Evolutionary conservation across 2,797 vertebrate species (phyloP).

Genomic region (Melanotaenia pygmaea): DNA sequence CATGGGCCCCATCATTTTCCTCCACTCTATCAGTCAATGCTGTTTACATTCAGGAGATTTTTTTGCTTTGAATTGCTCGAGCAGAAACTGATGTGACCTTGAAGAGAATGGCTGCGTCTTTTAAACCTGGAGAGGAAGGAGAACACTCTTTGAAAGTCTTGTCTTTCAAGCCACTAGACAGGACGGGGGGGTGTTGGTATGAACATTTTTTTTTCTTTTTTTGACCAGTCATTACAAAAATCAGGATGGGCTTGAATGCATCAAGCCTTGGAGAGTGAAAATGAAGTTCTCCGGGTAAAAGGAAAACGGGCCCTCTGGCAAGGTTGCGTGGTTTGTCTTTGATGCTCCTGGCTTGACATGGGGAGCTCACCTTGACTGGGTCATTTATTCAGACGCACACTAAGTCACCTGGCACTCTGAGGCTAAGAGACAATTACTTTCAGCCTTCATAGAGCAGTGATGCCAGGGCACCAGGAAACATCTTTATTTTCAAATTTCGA

Average conservation of each 20-base stretch:
- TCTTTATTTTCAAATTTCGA: constrained; percentile 42
- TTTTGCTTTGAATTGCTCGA: constrained; percentile 60
- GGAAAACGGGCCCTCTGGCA: constrained; percentile 61
- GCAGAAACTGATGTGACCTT: constrained; percentile 72
- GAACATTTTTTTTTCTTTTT: constrained; percentile 45
- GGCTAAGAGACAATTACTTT: constrained; percentile 54
- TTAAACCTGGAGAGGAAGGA: constrained; percentile 59
- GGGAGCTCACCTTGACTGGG: constrained; percentile 75
- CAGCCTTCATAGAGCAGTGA: constrained; percentile 65
- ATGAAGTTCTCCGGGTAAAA: constrained; percentile 70
- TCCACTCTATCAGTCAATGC: constrained; percentile 58
- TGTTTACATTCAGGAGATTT: constrained; percentile 67
- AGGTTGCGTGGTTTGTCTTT: constrained; percentile 73
- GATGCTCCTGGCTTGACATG: constrained; percentile 64
- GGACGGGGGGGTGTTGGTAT: constrained; percentile 51
- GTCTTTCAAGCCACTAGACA: constrained; percentile 70
- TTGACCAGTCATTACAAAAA: constrained; percentile 66
- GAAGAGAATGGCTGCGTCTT: constrained; percentile 51
- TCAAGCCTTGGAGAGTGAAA: constrained; percentile 61
- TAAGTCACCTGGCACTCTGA: constrained; percentile 56
- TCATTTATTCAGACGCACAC: constrained; percentile 74
- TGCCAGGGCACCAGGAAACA: constrained; percentile 39
- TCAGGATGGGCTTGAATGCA: constrained; percentile 67
- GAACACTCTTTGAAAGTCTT: constrained; percentile 68
- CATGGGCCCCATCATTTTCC: constrained; percentile 55